phyloP scores from a whole-genome alignment of 2,797 vertebrate species.

The Petrocephalus sullivani region DNA sequence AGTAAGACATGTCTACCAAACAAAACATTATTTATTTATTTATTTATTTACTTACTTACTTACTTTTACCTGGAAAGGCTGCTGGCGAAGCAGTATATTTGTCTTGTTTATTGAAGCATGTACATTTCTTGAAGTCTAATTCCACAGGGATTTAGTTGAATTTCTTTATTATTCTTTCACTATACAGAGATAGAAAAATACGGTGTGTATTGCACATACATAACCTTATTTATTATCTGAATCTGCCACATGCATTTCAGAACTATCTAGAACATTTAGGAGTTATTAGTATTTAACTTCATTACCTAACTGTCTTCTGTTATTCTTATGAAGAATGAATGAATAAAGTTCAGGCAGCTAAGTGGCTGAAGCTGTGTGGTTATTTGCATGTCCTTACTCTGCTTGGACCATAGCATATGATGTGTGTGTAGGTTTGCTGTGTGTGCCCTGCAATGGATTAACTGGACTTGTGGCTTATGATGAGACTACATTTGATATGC shows the following conservation, averaged over 20 bases:
- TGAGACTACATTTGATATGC: neutral
- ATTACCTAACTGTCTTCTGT: neutral
- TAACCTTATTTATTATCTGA: neutral
- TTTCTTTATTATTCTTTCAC: neutral
- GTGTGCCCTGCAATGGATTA: neutral
- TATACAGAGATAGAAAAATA: neutral
- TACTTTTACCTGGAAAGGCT: neutral
- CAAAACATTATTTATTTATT: neutral
- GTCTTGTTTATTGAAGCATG: conserved; percentile 1
- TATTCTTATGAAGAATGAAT: neutral
- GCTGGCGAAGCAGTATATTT: neutral
- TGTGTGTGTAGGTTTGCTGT: neutral
- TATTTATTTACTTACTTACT: neutral
- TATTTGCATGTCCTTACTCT: neutral
- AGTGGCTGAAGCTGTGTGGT: neutral
- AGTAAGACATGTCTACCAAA: neutral
- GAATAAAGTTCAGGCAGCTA: neutral
- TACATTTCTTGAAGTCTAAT: neutral
- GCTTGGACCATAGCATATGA: neutral
- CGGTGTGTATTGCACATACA: neutral
- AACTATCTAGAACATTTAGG: neutral
- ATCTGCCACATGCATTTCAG: neutral
- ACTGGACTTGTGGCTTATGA: neutral
- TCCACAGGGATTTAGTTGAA: neutral
- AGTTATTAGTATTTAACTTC: neutral